Evolutionary conservation across 2,113 vertebrate genomes (phyloP).

Genomic region (Rhadina sibilatrix): DNA sequence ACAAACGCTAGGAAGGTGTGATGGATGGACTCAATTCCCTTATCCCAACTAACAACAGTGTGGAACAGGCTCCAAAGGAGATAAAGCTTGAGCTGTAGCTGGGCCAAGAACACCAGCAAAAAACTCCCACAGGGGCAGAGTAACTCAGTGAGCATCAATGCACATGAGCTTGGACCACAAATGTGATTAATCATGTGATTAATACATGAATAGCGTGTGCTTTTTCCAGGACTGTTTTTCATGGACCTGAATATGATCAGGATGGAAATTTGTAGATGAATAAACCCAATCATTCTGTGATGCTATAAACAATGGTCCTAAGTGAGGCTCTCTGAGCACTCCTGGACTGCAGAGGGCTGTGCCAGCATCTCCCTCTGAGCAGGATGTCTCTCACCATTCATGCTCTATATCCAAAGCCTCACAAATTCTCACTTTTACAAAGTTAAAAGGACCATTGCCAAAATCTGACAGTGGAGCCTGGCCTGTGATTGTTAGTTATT

Average conservation of each 20-base stretch:
- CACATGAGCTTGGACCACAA: background rate
- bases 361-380: background rate
- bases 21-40: background rate
- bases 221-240: background rate
- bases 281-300: background rate
- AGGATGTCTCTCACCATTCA: background rate
- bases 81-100: background rate
- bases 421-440: background rate
- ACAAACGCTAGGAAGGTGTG: background rate
- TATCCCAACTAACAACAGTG: background rate
- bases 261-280: background rate
- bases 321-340: background rate
- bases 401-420: background rate
- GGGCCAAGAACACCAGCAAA: background rate
- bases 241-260: background rate
- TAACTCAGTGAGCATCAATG: background rate
- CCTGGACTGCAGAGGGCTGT: background rate
- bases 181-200: too few species aligned
- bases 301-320: background rate
- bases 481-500: background rate
- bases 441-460: background rate
- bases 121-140: background rate
- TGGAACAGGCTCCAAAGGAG: background rate
- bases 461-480: background rate
- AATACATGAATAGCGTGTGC: fast-evolving